Conservation (phyloP, 2,797 vertebrate species). For the Enteromius fasciolatus region DNA sequence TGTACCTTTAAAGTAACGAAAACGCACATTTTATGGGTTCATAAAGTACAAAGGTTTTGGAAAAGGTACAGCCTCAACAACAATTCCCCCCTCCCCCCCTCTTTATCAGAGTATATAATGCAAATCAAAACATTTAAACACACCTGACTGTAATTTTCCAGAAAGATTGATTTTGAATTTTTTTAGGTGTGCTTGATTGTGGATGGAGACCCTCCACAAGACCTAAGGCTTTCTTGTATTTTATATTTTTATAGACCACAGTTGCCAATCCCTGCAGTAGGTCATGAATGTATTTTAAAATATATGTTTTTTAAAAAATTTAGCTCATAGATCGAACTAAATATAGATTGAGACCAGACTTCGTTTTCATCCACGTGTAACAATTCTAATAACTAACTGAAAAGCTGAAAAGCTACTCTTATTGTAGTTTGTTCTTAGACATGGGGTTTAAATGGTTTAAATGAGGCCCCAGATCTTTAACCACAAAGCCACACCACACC, state of each 20-base stretch:
- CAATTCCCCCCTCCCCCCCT: too few relatives aligned
- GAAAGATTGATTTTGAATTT: neutral
- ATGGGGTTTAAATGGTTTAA: neutral
- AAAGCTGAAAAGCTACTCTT: neutral
- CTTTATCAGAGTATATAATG: neutral
- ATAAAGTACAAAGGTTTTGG: neutral
- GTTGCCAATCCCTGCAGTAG: neutral
- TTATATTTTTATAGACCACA: too few relatives aligned
- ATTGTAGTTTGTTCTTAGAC: neutral
- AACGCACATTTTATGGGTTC: neutral
- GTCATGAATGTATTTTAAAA: neutral
- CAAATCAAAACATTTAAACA: neutral
- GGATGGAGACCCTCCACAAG: neutral
- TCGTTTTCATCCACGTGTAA: neutral
- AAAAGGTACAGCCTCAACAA: neutral
- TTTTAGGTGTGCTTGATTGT: neutral
- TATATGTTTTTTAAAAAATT: neutral
- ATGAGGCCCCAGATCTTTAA: neutral
- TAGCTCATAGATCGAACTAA: neutral
- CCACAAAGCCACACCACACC: slow-evolving; percentile 36
- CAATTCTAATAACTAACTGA: neutral
- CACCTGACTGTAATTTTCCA: neutral
- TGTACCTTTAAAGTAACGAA: neutral
- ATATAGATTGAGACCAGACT: neutral
- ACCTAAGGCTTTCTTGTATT: neutral